Conservation (phyloP, 35 echinoderm and acorn worm species). For the Apostichopus californicus region DNA sequence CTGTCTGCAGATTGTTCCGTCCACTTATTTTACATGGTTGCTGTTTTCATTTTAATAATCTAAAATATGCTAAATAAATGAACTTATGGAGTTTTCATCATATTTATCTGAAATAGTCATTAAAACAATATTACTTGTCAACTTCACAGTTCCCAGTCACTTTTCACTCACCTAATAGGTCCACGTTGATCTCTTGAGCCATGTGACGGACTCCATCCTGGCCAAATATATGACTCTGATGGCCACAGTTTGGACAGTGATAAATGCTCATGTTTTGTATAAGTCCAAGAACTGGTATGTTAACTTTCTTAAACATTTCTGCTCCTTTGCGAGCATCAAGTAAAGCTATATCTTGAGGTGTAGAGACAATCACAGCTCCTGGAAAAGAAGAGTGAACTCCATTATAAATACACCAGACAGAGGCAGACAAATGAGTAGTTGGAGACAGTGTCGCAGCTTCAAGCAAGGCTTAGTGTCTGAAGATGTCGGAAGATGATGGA, state of each 20-base stretch:
- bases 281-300: conserved; percentile 85
- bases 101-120: background rate
- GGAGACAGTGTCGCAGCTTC: no score
- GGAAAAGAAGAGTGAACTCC: background rate
- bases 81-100: background rate
- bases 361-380: conserved; percentile 96
- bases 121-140: background rate
- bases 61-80: no score
- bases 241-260: conserved; percentile 94
- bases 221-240: conserved; percentile 94
- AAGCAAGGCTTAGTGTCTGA: no score
- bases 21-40: no score
- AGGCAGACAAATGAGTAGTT: no score
- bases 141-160: background rate
- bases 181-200: conserved; percentile 73
- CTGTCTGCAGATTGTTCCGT: no score
- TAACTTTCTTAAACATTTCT: conserved; percentile 96
- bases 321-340: conserved; percentile 92
- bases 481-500: no score
- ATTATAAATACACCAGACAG: no score
- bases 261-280: conserved; percentile 98
- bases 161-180: conserved; percentile 75
- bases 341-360: conserved; percentile 97
- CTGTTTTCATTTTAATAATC: background rate
- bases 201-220: conserved; percentile 68